These are phyloP conservation scores for Sebastes ruberrimus DNA, from an alignment of 2,797 vertebrate species.

Conservation along the genomic window DNA sequence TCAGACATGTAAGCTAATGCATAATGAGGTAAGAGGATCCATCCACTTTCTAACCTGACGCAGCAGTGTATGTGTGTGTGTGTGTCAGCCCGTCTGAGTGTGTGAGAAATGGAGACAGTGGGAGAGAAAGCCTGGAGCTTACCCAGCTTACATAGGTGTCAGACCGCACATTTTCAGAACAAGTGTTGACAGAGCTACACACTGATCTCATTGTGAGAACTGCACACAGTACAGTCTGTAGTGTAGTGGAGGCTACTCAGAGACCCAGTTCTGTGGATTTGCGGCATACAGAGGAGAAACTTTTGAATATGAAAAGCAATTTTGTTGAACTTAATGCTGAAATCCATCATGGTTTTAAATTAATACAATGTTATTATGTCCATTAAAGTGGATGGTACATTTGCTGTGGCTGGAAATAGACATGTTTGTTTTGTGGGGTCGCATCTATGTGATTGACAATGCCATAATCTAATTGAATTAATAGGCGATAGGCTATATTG, in stretches of 20 bases:
- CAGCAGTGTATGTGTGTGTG: conserved; percentile 20
- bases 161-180: conserved; percentile 68
- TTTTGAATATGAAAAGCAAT: not conserved
- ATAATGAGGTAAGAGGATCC: conserved; percentile 54
- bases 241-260: not conserved
- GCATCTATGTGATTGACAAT: not conserved
- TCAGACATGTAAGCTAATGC: conserved; percentile 51
- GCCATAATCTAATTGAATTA: not conserved
- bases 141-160: conserved; percentile 61
- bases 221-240: conserved; percentile 22
- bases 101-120: conserved; percentile 50
- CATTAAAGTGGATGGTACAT: not conserved
- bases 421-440: not conserved
- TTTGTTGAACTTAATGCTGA: not conserved
- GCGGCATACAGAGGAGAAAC: not conserved
- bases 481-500: not conserved
- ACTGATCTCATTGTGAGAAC: conserved; percentile 53
- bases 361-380: not conserved
- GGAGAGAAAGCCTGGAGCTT: conserved; percentile 58
- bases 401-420: not conserved
- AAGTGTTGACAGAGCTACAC: conserved; percentile 61
- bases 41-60: conserved; percentile 46
- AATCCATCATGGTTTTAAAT: not conserved
- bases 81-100: conserved; percentile 28
- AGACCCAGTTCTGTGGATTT: not conserved